A percentile compares a stretch with the other conserved stretches of the same genome.
These are phyloP conservation scores for Pollachius pollachius DNA, from an alignment of 2,113 vertebrate genomes.

Conservation along the genomic window DNA sequence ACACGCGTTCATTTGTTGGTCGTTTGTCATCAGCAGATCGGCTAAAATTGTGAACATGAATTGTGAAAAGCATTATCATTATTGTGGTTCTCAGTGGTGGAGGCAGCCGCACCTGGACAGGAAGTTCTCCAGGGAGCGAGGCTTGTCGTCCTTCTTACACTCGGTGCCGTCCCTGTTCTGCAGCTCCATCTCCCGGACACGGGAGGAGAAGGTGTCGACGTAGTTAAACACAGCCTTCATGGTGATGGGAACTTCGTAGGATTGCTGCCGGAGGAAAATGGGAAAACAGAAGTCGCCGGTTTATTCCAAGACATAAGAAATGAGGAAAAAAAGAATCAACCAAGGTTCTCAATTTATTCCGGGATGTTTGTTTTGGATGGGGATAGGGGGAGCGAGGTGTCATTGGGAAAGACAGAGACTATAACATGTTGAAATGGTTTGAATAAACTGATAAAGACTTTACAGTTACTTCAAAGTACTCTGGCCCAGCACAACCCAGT, in stretches of 20 bases:
- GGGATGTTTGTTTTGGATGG: not conserved
- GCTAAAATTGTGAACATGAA: too few relatives aligned
- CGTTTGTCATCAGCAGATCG: too few relatives aligned
- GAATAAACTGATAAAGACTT: not conserved
- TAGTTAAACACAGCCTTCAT: slow-evolving; percentile 96
- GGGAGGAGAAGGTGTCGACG: slow-evolving; percentile 94
- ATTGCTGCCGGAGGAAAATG: slow-evolving; percentile 78
- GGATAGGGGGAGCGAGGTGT: too few relatives aligned
- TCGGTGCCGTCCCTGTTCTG: slow-evolving; percentile 91
- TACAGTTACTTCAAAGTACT: not conserved
- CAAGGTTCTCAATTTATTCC: slow-evolving; percentile 18
- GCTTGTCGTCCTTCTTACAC: slow-evolving; percentile 95
- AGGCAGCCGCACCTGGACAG: slow-evolving; percentile 83
- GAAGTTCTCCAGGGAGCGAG: slow-evolving; percentile 94
- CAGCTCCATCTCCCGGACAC: slow-evolving; percentile 96
- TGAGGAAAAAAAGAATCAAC: not conserved
- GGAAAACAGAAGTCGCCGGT: not conserved
- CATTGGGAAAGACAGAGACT: not conserved
- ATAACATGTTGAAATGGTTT: not conserved
- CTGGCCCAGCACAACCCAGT: not conserved
- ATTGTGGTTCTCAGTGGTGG: too few relatives aligned
- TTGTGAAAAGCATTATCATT: too few relatives aligned
- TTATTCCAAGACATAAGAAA: too few relatives aligned
- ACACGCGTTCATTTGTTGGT: too few relatives aligned
- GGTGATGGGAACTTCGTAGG: slow-evolving; percentile 93